These are phyloP conservation scores for Entelurus aequoreus DNA, from an alignment of 2,113 vertebrate species.

Conservation along the genomic window DNA sequence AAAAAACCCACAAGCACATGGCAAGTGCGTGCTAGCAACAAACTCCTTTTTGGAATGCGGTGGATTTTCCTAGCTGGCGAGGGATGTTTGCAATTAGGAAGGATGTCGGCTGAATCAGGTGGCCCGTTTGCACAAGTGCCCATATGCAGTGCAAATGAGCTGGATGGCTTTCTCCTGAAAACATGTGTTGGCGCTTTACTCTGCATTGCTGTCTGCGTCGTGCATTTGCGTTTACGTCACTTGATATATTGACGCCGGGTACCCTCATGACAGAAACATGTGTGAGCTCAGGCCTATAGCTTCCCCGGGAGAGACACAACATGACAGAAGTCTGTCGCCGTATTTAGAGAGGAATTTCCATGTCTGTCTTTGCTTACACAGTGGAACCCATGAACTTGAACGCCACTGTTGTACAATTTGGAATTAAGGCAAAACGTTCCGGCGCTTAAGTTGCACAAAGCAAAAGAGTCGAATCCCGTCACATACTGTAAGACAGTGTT, in stretches of 20 bases:
- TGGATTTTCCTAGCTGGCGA: conserved; percentile 24
- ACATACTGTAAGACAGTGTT: no score
- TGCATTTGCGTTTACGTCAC: conserved; percentile 38
- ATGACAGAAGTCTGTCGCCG: conserved; percentile 5
- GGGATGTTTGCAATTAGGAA: conserved; percentile 62
- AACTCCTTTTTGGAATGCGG: conserved; percentile 22
- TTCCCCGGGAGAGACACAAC: conserved; percentile 25
- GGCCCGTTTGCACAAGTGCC: neutral
- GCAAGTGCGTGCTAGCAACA: conserved; percentile 6
- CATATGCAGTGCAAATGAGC: conserved; percentile 2
- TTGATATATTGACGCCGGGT: conserved; percentile 46
- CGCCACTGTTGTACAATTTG: neutral
- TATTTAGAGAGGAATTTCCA: conserved; percentile 35
- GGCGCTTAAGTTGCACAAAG: no score
- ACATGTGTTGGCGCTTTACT: conserved; percentile 10
- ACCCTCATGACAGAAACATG: conserved; percentile 41
- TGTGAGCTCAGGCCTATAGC: conserved; percentile 33
- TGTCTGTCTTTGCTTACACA: conserved; percentile 21
- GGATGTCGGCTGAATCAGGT: conserved; percentile 52
- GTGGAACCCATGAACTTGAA: neutral
- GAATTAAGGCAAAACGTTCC: neutral
- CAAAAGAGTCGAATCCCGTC: no score
- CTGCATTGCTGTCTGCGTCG: conserved; percentile 13
- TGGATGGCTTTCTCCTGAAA: conserved; percentile 29
- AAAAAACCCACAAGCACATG: neutral